phyloP scores from a whole-genome alignment of 2,797 vertebrate species.

The Oryzias dopingdopingensis region DNA sequence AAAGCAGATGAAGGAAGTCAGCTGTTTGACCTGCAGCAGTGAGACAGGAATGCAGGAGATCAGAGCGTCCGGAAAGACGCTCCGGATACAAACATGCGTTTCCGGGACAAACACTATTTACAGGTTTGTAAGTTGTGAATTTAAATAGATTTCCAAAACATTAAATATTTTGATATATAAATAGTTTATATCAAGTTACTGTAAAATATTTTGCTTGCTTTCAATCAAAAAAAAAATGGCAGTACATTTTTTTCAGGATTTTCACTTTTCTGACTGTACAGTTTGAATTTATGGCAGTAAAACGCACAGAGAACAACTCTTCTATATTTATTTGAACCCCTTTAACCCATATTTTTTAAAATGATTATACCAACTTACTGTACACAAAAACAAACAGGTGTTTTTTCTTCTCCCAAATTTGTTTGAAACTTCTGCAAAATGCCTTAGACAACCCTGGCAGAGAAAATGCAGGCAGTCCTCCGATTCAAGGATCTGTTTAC shows the following conservation, averaged over 20 bases:
- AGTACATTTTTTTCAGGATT: constrained; percentile 13
- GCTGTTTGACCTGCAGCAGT: constrained; percentile 22
- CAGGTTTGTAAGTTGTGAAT: constrained; percentile 47
- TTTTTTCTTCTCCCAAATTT: too few relatives aligned
- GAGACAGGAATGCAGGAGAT: constrained; percentile 59
- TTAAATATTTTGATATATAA: constrained; percentile 59
- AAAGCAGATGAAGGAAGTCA: constrained; percentile 17
- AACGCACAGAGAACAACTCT: too few relatives aligned
- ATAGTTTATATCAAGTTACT: constrained; percentile 47
- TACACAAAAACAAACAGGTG: too few relatives aligned
- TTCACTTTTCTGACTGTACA: constrained; percentile 16
- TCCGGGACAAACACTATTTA: constrained; percentile 59
- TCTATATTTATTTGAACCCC: too few relatives aligned
- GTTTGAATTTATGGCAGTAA: too few relatives aligned
- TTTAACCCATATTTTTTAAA: too few relatives aligned
- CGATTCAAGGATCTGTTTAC: constrained; percentile 5
- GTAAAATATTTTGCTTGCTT: constrained; percentile 20
- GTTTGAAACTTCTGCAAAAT: too few relatives aligned
- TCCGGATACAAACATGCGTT: constrained; percentile 36
- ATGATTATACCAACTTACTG: too few relatives aligned
- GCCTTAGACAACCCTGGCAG: neutral
- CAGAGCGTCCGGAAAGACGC: constrained; percentile 20
- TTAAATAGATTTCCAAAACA: constrained; percentile 54
- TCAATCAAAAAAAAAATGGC: constrained; percentile 7
- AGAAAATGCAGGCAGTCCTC: neutral